A percentile compares a stretch with the other conserved stretches of the same genome.
phyloP scores from a whole-genome alignment of 2,888 invertebrate species.

The Xylocampa areola region DNA sequence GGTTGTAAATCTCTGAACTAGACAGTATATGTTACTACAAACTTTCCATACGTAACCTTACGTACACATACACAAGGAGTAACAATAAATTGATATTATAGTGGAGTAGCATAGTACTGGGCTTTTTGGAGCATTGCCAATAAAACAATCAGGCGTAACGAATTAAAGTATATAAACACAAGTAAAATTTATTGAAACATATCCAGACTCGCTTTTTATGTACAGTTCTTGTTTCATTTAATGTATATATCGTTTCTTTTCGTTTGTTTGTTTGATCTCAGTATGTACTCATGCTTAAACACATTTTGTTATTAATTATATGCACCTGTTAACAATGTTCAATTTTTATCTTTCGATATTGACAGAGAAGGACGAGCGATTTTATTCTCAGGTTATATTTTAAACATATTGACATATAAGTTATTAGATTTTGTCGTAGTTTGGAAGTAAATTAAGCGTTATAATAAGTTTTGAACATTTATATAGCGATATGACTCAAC shows the following conservation, averaged over 20 bases:
- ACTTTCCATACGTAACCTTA: constrained; percentile 49
- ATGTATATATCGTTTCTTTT: constrained; percentile 67
- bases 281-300: constrained; percentile 32
- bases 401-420: constrained; percentile 48
- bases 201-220: constrained; percentile 75
- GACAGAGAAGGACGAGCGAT: constrained; percentile 39
- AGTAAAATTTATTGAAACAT: constrained; percentile 75
- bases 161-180: constrained; percentile 76
- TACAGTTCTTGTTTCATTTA: constrained; percentile 72
- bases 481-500: constrained; percentile 33
- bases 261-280: constrained; percentile 70
- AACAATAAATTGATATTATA: constrained; percentile 52
- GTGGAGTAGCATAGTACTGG: constrained; percentile 61
- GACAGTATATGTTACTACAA: constrained; percentile 49
- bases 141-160: constrained; percentile 82
- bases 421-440: constrained; percentile 32
- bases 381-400: constrained; percentile 38
- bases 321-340: constrained; percentile 40
- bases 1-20: constrained; percentile 32
- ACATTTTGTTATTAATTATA: constrained; percentile 35
- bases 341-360: constrained; percentile 34
- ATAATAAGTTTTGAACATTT: constrained; percentile 33
- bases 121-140: constrained; percentile 82
- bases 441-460: constrained; percentile 31
- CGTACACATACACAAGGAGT: constrained; percentile 40